Evolutionary conservation across 2,113 vertebrate species (phyloP), one percentile per base, ranked within the genome.

Genomic region (Seriola dumerili): DNA sequence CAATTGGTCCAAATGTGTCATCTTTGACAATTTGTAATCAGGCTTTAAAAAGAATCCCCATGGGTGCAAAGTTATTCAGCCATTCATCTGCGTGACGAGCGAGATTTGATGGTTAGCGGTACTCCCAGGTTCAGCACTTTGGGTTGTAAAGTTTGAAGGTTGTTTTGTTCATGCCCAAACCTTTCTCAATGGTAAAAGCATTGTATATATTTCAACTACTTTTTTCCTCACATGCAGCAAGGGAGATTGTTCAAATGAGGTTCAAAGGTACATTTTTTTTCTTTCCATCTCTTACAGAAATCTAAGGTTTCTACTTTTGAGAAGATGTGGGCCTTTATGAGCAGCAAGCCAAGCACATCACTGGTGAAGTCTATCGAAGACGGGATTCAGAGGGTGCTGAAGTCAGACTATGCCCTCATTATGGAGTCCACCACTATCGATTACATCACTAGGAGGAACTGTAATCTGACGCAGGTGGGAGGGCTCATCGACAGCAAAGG

Each of bases 321-420:
- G 93, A 99, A 99, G 89, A 99, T 99, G 98, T 99, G 98, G 98
- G 98, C 98, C 46, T 99, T 99, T 87, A 99, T 99, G 97, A 99
- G 98, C 95, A 99, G 98, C 95, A 97, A 96, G 85, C 96, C 95
- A 11, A 97, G 97, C 88, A 98, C 98, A 0, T 96, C 97, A 0
- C 95, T 99, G 32, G 98, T 99, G 16, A 99, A 99, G 83, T 99
- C 97, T 81, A 98, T 98, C 0, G 98, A 99, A 89, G 98, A 99
- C 54, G 98, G 98, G 1, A 97, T 99, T 89, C 98, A 99, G 95
- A 89, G 98, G 73, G 96, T 98, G 4, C 95, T 99, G 10, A 97
- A 97, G 0, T 97, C 98, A 0, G 97, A 99, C 85, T 99, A 99
- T 0, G 98, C 98, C 0, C 95, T 99, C 87, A 96, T 99, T 75